Evolutionary conservation across 2,888 invertebrate genomes (phyloP), one percentile per base, ranked within the genome.

Genomic region (Mythimna loreyi): DNA sequence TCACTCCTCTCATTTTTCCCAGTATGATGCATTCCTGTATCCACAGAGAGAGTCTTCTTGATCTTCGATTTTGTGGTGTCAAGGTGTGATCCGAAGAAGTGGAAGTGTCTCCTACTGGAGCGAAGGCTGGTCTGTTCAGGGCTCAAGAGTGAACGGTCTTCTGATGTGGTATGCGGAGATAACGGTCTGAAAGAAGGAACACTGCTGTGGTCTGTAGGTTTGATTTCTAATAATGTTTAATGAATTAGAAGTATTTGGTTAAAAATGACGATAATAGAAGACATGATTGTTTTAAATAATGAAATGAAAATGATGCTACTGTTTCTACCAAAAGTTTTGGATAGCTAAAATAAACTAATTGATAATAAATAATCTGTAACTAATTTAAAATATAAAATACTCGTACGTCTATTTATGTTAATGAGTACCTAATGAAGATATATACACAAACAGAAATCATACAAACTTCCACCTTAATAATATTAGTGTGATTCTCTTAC

Each of bases 1-100:
- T 88, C 71, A 94, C 94, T 93, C 81, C 90, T 89, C 4, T 93
- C 94, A 81, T 87, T 93, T 62, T 92, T 89, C 4, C 96, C 96
- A n/a, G 96, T 96, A 66, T 95, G 96, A 84, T 96, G 96, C 92
- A 96, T 96, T 33, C 96, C 96, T 0, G 96, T 96, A 57, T 96
- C 96, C 21, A 96, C 96, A 0, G 96, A 96, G 0, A 96, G 86
- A 0, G 96, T 96, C 78, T 96, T 96, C 89, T 96, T 96, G 66
- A 96, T 96, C 79, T 95, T 96, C 0, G 94, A 92, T 64, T 92
- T 94, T 13, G 94, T 94, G 72, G 82, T 93, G 70, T 96, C 96
- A 13, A 96, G 87, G 64, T 96, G 96, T 1, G 92, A 89, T 1
- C 96, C 96, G 63, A 96, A 96, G 85, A 96, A 94, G 72, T 96